These are phyloP conservation scores for Archaeoteleia sp. DNA, from an alignment of 2,888 invertebrate species.

Conservation along the genomic window DNA sequence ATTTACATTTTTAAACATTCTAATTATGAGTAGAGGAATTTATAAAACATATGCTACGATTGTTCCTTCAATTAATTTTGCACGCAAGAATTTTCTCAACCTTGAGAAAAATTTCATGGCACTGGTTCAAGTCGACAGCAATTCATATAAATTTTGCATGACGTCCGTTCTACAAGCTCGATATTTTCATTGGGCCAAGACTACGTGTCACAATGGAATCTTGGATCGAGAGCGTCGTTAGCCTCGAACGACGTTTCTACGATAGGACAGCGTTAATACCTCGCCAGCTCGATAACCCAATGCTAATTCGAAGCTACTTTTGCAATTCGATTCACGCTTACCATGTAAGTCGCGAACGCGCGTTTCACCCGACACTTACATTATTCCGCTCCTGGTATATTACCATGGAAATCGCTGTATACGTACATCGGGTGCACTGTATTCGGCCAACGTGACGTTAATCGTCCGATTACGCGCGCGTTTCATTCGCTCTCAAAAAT, in stretches of 20 bases:
- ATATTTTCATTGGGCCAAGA: conserved; percentile 22
- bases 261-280: conserved; percentile 16
- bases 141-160: no score
- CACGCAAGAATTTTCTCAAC: no score
- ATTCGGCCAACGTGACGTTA: conserved; percentile 44
- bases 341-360: conserved; percentile 51
- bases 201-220: conserved; percentile 38
- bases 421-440: conserved; percentile 48
- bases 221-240: conserved; percentile 23
- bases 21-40: no score
- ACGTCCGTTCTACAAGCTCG: no score
- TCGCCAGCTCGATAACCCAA: conserved; percentile 27
- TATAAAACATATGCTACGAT: no score
- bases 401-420: conserved; percentile 50
- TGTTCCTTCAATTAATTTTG: no score
- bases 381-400: conserved; percentile 49
- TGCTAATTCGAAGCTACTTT: conserved; percentile 50
- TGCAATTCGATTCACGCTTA: conserved; percentile 51
- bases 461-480: conserved; percentile 36
- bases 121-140: no score
- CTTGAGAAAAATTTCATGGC: no score
- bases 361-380: conserved; percentile 49
- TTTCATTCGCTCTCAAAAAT: conserved; percentile 32
- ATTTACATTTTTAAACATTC: no score
- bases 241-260: conserved; percentile 4